Evolutionary conservation across 1,140 invertebrate species (phyloP).

Genomic region (Hylaeus volcanicus): DNA sequence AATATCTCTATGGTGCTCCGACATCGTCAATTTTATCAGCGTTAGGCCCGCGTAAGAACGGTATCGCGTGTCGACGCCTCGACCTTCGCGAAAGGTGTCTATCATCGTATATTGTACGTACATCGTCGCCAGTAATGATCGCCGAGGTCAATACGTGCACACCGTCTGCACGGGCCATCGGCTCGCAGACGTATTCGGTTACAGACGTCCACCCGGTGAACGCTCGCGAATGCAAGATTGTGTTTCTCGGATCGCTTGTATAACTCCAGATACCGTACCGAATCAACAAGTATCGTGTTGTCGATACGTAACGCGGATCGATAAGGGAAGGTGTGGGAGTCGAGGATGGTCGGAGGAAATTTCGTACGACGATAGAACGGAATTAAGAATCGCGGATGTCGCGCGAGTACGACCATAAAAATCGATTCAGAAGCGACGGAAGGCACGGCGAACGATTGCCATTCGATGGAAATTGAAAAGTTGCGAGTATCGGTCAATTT

Average conservation of each 20-base stretch:
- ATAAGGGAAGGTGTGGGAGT: neutral
- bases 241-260: constrained; percentile 25
- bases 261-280: constrained; percentile 28
- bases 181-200: constrained; percentile 29
- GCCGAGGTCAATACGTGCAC: neutral
- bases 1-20: too few species aligned
- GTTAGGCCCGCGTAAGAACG: neutral
- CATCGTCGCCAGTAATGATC: neutral
- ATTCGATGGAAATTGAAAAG: too few species aligned
- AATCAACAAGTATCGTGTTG: constrained; percentile 48
- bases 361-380: neutral
- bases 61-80: constrained; percentile 7
- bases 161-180: neutral
- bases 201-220: constrained; percentile 29
- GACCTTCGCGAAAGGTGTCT: neutral
- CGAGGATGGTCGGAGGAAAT: neutral
- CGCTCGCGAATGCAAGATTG: constrained; percentile 38
- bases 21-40: neutral
- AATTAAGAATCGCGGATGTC: constrained; percentile 11
- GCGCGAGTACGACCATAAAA: too few species aligned
- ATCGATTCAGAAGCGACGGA: too few species aligned
- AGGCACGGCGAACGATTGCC: too few species aligned
- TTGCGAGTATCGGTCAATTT: too few species aligned
- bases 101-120: constrained; percentile 20
- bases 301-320: constrained; percentile 37